phyloP scores from a whole-genome alignment of 2,888 invertebrate genomes.

The Drosophila anomelani region DNA sequence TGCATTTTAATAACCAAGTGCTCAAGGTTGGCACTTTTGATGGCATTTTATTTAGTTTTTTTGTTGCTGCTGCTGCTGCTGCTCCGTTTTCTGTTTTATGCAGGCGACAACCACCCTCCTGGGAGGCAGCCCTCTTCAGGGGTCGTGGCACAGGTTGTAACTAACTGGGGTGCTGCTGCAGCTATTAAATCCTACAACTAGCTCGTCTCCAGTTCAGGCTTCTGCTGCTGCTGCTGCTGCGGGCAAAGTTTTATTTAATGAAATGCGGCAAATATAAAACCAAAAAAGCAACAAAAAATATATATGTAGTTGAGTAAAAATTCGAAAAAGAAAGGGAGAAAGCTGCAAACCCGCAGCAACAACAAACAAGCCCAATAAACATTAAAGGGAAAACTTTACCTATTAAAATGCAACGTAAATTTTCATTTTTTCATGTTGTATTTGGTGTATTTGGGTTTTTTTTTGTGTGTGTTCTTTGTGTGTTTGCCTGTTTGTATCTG shows the following conservation, averaged over 20 bases:
- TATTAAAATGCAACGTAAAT: conserved; percentile 81
- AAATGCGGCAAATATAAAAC: conserved; percentile 74
- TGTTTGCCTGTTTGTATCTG: conserved; percentile 38
- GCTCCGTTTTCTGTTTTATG: conserved; percentile 45
- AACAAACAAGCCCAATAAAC: conserved; percentile 54
- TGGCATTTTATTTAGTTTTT: conserved; percentile 66
- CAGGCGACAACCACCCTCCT: conserved; percentile 34
- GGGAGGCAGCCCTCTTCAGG: conserved; percentile 22
- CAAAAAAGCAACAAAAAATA: conserved; percentile 44
- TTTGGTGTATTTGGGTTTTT: neutral
- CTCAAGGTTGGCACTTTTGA: conserved; percentile 78
- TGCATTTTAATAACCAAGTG: conserved; percentile 79
- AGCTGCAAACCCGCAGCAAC: conserved; percentile 18
- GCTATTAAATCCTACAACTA: conserved; percentile 71
- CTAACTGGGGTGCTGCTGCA: conserved; percentile 69
- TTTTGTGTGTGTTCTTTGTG: conserved; percentile 19
- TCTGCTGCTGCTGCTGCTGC: conserved; percentile 57
- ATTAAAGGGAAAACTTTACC: conserved; percentile 77
- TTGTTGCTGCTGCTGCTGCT: conserved; percentile 4
- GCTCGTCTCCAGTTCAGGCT: conserved; percentile 49
- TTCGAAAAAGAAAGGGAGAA: conserved; percentile 29
- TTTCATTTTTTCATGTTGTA: conserved; percentile 61
- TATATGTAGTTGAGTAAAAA: conserved; percentile 18
- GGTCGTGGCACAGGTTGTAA: conserved; percentile 74
- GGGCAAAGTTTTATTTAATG: conserved; percentile 79